These are phyloP conservation scores for Astropecten irregularis DNA, from an alignment of 53 echinoderm and acorn worm species.

Conservation along the genomic window DNA sequence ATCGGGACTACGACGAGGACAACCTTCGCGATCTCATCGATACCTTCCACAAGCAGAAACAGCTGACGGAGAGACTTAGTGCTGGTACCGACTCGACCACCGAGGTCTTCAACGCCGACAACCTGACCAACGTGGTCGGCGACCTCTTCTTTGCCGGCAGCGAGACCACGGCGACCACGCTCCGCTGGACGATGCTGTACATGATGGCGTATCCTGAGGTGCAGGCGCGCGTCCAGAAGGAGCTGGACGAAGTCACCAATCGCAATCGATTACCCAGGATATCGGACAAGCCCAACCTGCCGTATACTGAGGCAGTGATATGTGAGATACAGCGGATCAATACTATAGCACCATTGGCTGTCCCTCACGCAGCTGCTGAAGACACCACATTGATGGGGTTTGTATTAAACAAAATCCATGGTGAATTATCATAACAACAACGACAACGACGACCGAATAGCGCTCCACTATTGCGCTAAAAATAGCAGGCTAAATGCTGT, in stretches of 20 bases:
- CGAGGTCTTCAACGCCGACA: background rate
- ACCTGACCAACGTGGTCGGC: constrained; percentile 8
- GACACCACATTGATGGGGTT: constrained; percentile 14
- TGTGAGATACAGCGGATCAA: constrained; percentile 24
- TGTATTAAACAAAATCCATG: too few species aligned
- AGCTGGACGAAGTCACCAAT: constrained; percentile 2
- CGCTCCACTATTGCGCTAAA: too few species aligned
- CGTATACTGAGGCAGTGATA: constrained; percentile 34
- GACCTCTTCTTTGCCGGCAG: constrained; percentile 32
- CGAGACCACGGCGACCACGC: constrained; percentile 25
- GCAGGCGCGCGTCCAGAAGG: constrained; percentile 3
- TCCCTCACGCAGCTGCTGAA: background rate
- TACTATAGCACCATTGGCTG: background rate
- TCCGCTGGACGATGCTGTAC: constrained; percentile 30
- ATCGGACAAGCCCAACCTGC: constrained; percentile 3
- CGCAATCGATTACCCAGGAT: constrained; percentile 2
- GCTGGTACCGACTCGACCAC: too few species aligned
- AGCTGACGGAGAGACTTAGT: background rate
- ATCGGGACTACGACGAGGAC: constrained; percentile 15
- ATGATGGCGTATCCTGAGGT: constrained; percentile 30
- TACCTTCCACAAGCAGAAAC: background rate
- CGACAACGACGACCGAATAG: too few species aligned
- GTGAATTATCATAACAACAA: too few species aligned
- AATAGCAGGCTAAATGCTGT: too few species aligned
- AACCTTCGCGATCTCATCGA: constrained; percentile 21